These are phyloP conservation scores for Phaenicophaeus curvirostris DNA, from an alignment of 2,797 vertebrate genomes.

Conservation along the genomic window DNA sequence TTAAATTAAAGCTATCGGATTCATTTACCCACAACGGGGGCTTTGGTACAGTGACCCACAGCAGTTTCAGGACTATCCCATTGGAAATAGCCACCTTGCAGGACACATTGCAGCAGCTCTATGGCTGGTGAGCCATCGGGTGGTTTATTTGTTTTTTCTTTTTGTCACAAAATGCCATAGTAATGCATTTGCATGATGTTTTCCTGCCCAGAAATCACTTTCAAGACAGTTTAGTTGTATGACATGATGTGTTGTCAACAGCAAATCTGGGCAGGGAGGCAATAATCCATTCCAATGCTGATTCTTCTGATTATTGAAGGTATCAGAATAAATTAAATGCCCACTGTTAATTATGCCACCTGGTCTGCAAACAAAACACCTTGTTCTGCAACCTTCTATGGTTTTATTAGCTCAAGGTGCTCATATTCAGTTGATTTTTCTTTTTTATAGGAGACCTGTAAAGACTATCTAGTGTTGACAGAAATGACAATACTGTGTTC, in stretches of 20 bases:
- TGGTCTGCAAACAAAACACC: slow-evolving; percentile 5
- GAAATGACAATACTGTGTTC: background rate
- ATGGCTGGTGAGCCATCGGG: background rate
- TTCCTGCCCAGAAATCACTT: slow-evolving; percentile 44
- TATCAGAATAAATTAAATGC: slow-evolving; percentile 43
- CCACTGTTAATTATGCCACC: slow-evolving; percentile 32
- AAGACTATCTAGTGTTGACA: background rate
- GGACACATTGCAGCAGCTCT: background rate
- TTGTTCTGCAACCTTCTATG: slow-evolving; percentile 12
- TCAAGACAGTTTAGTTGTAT: slow-evolving; percentile 34
- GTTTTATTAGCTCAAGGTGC: background rate
- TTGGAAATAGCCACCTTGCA: background rate
- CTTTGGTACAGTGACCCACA: background rate
- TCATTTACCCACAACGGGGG: background rate
- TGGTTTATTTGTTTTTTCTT: background rate
- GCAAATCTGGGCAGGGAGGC: slow-evolving; percentile 27
- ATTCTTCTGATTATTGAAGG: slow-evolving; percentile 30
- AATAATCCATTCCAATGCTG: background rate
- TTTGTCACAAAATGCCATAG: slow-evolving; percentile 6
- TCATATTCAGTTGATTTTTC: background rate
- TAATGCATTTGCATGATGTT: background rate
- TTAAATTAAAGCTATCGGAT: background rate
- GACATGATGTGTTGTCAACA: background rate
- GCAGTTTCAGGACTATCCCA: background rate
- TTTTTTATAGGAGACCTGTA: background rate